Evolutionary conservation across 2,888 invertebrate species (phyloP).

Genomic region (Acanthosoma haemorrhoidale): DNA sequence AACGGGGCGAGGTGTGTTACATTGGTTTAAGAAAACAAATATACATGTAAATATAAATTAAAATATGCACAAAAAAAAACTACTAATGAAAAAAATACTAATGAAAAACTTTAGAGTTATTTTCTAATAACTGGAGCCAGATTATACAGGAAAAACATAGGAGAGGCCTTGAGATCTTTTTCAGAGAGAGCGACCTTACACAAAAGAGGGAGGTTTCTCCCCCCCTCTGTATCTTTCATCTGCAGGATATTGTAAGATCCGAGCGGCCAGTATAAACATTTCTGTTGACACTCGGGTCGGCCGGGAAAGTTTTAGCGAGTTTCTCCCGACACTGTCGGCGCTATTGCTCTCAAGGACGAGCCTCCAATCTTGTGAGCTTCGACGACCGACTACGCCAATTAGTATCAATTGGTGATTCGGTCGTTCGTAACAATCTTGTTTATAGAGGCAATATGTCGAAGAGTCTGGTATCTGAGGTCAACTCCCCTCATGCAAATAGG

Average conservation of each 20-base stretch:
- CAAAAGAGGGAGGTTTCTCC: constrained; percentile 3
- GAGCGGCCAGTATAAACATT: background rate
- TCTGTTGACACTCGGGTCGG: background rate
- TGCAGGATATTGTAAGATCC: background rate
- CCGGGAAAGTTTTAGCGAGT: background rate
- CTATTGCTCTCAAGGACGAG: background rate
- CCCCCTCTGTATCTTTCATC: constrained; percentile 14
- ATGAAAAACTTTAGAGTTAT: too few species aligned
- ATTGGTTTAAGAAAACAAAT: too few species aligned
- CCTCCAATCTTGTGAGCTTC: background rate
- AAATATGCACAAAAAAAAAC: too few species aligned
- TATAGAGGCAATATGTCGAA: too few species aligned
- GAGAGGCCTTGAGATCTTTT: background rate
- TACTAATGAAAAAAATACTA: too few species aligned
- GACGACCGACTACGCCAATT: background rate
- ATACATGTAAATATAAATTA: too few species aligned
- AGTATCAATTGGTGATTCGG: background rate
- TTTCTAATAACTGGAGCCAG: background rate
- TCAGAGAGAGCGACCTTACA: background rate
- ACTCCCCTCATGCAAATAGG: too few species aligned
- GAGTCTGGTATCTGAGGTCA: too few species aligned
- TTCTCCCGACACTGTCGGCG: too few species aligned
- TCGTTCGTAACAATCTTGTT: too few species aligned
- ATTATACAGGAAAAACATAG: background rate
- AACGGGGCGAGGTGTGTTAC: too few species aligned